Evolutionary conservation across 2,113 vertebrate genomes (phyloP).

Genomic region (Carassius carassius): DNA sequence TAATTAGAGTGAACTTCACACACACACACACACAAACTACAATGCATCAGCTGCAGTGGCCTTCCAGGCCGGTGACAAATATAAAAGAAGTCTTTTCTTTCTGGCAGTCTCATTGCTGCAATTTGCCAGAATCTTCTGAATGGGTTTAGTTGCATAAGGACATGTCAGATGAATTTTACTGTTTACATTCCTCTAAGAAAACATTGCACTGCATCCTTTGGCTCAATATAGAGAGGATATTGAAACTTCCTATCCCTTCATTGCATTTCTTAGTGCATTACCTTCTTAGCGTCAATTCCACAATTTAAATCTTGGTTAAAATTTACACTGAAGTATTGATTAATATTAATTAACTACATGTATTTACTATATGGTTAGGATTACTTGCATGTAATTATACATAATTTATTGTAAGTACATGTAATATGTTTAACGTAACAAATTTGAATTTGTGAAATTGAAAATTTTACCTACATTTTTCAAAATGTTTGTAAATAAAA

Average conservation of each 20-base stretch:
- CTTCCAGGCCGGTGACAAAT: constrained; percentile 30
- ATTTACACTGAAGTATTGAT: no score
- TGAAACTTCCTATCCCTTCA: not conserved
- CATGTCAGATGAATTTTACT: constrained; percentile 20
- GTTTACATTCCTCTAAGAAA: constrained; percentile 1
- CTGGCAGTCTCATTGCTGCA: constrained; percentile 17
- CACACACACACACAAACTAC: not conserved
- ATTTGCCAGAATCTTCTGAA: constrained; percentile 32
- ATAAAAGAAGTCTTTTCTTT: constrained; percentile 26
- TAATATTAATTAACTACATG: no score
- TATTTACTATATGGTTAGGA: no score
- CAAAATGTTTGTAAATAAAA: no score
- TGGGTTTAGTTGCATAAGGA: constrained; percentile 37
- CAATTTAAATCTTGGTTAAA: no score
- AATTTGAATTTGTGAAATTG: no score
- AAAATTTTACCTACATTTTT: no score
- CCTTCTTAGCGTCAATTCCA: not conserved
- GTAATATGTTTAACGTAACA: no score
- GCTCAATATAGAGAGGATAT: not conserved
- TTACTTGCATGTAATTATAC: no score
- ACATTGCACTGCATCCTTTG: not conserved
- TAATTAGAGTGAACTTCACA: constrained; percentile 20
- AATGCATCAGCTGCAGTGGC: constrained; percentile 9
- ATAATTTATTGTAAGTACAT: no score
- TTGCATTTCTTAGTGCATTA: not conserved